Percentiles rank a stretch among this genome's conserved stretches.
Evolutionary conservation across 2,113 vertebrate genomes (phyloP).

Genomic region (Podarcis muralis): DNA sequence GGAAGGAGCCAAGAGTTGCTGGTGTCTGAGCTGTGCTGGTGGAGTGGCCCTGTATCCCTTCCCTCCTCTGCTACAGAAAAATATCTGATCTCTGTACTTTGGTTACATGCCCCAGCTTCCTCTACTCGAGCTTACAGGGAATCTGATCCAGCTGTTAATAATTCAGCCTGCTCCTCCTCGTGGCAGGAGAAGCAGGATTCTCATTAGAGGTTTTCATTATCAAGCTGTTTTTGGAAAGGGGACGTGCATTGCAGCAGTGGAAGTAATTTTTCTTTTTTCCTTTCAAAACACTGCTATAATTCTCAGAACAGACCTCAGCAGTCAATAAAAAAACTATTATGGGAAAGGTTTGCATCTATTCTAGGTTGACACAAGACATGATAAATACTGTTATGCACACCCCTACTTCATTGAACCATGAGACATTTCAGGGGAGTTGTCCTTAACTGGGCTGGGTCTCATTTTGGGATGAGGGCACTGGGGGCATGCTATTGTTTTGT

Average conservation of each 20-base stretch:
- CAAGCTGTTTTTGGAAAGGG: background rate
- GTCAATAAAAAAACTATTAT: background rate
- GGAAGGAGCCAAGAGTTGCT: background rate
- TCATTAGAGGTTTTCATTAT: background rate
- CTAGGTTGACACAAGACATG: background rate
- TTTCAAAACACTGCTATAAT: background rate
- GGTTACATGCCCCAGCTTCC: background rate
- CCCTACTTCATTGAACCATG: background rate
- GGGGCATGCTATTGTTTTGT: background rate
- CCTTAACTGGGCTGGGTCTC: background rate
- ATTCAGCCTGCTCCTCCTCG: slow-evolving; percentile 43
- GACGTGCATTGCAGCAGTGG: background rate
- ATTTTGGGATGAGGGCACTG: background rate
- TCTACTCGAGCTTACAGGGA: background rate
- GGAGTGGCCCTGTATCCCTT: background rate
- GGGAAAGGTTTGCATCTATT: background rate
- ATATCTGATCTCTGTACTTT: slow-evolving; percentile 8
- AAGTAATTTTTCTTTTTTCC: background rate
- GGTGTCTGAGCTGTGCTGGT: background rate
- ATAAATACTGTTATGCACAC: background rate
- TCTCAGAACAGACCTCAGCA: background rate
- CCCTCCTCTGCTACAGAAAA: background rate
- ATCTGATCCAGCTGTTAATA: slow-evolving; percentile 51
- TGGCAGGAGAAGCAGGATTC: background rate
- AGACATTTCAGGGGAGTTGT: background rate